A percentile compares a stretch with the other conserved stretches of the same genome.
Evolutionary conservation across 2,888 invertebrate genomes (phyloP).

Genomic region (Rapana venosa): DNA sequence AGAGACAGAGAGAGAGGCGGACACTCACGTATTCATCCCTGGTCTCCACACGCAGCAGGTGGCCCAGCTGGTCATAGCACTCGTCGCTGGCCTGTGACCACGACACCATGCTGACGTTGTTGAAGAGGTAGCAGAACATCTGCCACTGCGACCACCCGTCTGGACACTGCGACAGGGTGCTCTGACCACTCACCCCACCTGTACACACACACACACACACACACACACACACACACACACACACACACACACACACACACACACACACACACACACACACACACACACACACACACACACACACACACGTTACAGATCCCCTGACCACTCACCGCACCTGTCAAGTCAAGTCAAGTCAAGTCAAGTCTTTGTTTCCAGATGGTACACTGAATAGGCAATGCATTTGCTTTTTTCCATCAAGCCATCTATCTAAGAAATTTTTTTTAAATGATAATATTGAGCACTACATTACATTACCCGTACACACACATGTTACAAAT

Average conservation of each 20-base stretch:
- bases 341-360: too few relatives aligned
- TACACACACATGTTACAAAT: neutral
- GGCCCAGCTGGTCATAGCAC: constrained; percentile 3
- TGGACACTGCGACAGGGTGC: neutral
- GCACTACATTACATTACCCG: too few relatives aligned
- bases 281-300: constrained; percentile 11
- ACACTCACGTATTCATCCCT: neutral
- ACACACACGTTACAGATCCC: neutral
- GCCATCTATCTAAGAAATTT: too few relatives aligned
- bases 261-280: constrained; percentile 29
- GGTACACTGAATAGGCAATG: too few relatives aligned
- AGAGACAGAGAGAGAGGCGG: neutral
- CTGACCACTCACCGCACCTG: neutral
- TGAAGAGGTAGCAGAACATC: constrained; percentile 16
- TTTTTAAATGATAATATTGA: too few relatives aligned
- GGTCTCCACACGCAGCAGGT: constrained; percentile 20
- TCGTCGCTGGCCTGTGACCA: constrained; percentile 24
- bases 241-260: constrained; percentile 18
- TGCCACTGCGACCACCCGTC: neutral
- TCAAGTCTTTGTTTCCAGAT: too few relatives aligned
- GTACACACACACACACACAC: neutral
- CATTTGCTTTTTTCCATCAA: too few relatives aligned
- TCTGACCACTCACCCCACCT: constrained; percentile 17
- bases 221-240: constrained; percentile 1
- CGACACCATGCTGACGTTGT: neutral